A percentile compares a stretch with the other conserved stretches of the same genome.
These are phyloP conservation scores for Tachina grossa DNA, from an alignment of 2,888 invertebrate species.

Conservation along the genomic window DNA sequence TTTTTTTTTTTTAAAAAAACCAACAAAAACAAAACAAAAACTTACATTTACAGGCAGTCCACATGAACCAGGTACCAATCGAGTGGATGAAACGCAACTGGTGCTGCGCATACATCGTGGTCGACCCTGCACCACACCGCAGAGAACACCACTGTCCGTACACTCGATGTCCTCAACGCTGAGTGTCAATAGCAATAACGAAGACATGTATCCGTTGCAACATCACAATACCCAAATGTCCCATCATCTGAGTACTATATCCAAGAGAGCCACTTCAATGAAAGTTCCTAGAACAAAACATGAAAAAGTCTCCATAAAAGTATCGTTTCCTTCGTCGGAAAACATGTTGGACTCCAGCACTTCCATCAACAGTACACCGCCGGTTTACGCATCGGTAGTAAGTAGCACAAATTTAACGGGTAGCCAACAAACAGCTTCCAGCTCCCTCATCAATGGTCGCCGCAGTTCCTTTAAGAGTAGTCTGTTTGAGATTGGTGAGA, in stretches of 20 bases:
- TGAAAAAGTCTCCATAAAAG: slow-evolving; percentile 92
- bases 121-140: slow-evolving; percentile 84
- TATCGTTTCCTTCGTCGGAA: slow-evolving; percentile 91
- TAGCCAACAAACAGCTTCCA: slow-evolving; percentile 71
- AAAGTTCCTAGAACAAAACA: slow-evolving; percentile 85
- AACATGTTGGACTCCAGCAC: slow-evolving; percentile 83
- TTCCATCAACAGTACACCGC: slow-evolving; percentile 76
- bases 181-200: slow-evolving; percentile 84
- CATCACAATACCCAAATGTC: slow-evolving; percentile 60
- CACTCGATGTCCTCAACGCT: slow-evolving; percentile 86
- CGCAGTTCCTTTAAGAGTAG: slow-evolving; percentile 80
- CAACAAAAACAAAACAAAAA: slow-evolving; percentile 60
- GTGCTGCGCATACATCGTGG: slow-evolving; percentile 96
- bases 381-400: slow-evolving; percentile 76
- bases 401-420: slow-evolving; percentile 70
- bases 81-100: slow-evolving; percentile 93
- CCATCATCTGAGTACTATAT: slow-evolving; percentile 82
- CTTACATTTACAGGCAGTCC: slow-evolving; percentile 85
- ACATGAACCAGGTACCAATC: slow-evolving; percentile 85
- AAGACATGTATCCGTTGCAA: slow-evolving; percentile 73
- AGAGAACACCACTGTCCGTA: slow-evolving; percentile 84
- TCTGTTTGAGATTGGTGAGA: slow-evolving; percentile 81
- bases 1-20: slow-evolving; percentile 58
- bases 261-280: slow-evolving; percentile 83
- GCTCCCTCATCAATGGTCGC: slow-evolving; percentile 76